Percentiles rank a stretch among this genome's conserved stretches.
These are phyloP conservation scores for Charina bottae DNA, from an alignment of 2,113 vertebrate species.

Conservation along the genomic window DNA sequence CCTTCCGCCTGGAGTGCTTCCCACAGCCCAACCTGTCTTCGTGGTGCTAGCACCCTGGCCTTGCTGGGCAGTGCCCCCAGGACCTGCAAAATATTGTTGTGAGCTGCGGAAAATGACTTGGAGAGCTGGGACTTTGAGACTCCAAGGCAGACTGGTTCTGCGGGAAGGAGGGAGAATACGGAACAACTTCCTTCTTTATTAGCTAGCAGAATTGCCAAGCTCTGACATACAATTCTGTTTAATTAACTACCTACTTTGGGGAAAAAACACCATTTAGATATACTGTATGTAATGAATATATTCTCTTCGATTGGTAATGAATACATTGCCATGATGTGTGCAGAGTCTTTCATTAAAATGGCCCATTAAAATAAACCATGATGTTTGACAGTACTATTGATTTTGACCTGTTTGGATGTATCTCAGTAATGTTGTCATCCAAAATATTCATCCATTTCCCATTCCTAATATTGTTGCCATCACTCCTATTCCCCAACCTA, in stretches of 20 bases:
- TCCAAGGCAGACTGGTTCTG: neutral
- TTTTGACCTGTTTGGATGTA: neutral
- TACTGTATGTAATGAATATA: neutral
- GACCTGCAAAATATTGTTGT: neutral
- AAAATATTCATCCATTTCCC: neutral
- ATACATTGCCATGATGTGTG: too few relatives aligned
- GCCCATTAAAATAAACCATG: neutral
- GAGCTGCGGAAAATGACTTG: neutral
- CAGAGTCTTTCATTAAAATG: neutral
- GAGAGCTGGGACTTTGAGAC: neutral
- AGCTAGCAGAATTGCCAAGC: neutral
- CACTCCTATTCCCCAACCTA: neutral
- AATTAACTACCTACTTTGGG: neutral
- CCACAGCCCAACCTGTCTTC: neutral
- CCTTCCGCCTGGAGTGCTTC: neutral
- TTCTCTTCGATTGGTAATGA: too few relatives aligned
- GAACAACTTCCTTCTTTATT: neutral
- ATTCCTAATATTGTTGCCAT: neutral
- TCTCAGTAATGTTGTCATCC: neutral
- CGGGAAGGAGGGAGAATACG: neutral
- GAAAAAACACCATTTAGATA: neutral
- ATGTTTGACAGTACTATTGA: neutral
- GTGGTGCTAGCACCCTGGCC: too few relatives aligned
- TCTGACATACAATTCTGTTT: neutral
- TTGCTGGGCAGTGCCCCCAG: neutral